These are phyloP conservation scores for Taeniopygia guttata DNA, from an alignment of 2,797 vertebrate species.

Conservation along the genomic window DNA sequence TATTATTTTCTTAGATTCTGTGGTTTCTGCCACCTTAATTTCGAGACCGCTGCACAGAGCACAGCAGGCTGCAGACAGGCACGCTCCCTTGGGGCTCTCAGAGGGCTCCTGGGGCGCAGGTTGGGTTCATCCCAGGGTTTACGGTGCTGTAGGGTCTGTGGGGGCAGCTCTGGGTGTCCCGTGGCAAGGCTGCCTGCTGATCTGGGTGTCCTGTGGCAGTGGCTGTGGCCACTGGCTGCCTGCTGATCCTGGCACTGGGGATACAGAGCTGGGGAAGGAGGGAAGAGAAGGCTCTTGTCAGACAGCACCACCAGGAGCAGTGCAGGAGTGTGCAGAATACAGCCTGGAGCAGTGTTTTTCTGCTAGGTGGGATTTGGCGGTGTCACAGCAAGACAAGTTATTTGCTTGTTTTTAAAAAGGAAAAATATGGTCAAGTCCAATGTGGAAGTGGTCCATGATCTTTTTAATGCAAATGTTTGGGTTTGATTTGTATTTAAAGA, in stretches of 20 bases:
- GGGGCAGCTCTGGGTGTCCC: neutral
- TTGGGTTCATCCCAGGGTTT: neutral
- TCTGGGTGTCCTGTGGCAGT: neutral
- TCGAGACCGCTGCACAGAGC: neutral
- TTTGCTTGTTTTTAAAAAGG: neutral
- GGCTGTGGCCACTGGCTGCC: neutral
- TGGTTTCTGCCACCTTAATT: neutral
- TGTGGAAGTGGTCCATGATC: neutral
- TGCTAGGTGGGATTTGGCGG: neutral
- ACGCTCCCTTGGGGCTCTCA: accelerated
- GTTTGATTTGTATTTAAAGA: neutral
- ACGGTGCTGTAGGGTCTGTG: neutral
- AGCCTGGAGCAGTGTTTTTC: neutral
- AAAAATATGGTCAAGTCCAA: neutral
- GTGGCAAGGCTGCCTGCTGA: neutral
- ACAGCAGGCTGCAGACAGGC: neutral
- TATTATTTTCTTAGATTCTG: neutral
- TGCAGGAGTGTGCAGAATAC: neutral
- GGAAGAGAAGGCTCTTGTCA: neutral
- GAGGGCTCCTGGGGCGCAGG: neutral
- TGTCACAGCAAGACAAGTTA: neutral
- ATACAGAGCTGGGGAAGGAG: neutral
- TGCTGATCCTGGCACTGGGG: neutral
- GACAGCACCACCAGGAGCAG: neutral
- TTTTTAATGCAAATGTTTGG: neutral